Conservation (phyloP, 1,140 invertebrate genomes). For the Trichoplusia ni region DNA sequence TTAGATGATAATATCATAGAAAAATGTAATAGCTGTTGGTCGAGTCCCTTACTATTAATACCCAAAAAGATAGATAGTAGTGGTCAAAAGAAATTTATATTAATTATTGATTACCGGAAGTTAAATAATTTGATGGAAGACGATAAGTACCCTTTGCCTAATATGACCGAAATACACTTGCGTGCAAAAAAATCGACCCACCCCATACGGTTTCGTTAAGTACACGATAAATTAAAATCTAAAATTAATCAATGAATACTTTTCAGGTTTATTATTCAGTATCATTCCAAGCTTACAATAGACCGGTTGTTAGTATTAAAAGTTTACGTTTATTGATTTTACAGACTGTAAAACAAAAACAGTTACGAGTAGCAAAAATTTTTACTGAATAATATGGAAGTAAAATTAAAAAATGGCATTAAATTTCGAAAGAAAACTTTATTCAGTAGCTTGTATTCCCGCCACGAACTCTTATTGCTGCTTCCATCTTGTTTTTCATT, state of each 20-base stretch:
- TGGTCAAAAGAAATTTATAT: constrained; percentile 30
- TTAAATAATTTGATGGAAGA: constrained; percentile 35
- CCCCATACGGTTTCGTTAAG: too few relatives aligned
- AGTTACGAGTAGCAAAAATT: too few relatives aligned
- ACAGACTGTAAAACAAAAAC: too few relatives aligned
- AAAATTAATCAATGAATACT: too few relatives aligned
- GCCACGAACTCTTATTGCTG: too few relatives aligned
- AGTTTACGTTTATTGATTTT: too few relatives aligned
- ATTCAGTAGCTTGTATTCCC: too few relatives aligned
- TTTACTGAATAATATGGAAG: not conserved
- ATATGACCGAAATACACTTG: constrained; percentile 37
- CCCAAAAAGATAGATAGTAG: constrained; percentile 29
- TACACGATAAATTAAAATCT: too few relatives aligned
- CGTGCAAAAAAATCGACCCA: too few relatives aligned
- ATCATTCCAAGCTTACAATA: too few relatives aligned
- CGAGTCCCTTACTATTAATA: constrained; percentile 33
- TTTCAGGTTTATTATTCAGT: too few relatives aligned
- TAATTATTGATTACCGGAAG: constrained; percentile 39
- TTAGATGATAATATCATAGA: constrained; percentile 31
- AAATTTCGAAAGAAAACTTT: not conserved
- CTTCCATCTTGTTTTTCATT: not conserved
- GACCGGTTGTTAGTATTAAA: too few relatives aligned
- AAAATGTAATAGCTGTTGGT: constrained; percentile 20
- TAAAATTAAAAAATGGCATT: not conserved
- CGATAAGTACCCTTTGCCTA: constrained; percentile 35